phyloP scores from a whole-genome alignment of 2,113 vertebrate genomes.

The Nestor notabilis region DNA sequence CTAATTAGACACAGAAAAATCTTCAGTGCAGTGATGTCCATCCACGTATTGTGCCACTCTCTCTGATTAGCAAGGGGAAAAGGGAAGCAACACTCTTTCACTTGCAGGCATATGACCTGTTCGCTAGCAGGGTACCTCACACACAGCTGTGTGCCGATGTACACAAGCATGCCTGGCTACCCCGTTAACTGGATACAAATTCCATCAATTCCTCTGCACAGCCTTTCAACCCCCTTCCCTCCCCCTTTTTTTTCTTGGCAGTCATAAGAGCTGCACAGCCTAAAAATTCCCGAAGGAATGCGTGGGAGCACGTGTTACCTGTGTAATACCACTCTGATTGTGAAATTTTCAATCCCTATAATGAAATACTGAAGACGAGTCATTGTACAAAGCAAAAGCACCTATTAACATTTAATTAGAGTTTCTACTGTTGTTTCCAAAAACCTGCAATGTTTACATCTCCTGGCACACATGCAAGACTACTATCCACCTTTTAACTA shows the following conservation, averaged over 20 bases:
- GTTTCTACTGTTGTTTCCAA: not conserved
- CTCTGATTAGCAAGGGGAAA: not conserved
- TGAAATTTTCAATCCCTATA: conserved; percentile 63
- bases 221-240: not conserved
- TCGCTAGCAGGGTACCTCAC: not conserved
- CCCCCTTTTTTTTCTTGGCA: not conserved
- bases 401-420: not conserved
- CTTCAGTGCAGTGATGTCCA: not conserved
- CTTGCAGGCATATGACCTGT: not conserved
- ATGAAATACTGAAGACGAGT: conserved; percentile 7
- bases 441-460: not conserved
- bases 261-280: not conserved
- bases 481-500: not conserved
- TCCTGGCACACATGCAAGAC: not conserved
- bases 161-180: not conserved
- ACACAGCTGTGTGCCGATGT: not conserved
- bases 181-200: not conserved
- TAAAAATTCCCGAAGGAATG: conserved; percentile 67
- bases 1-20: conserved; percentile 4
- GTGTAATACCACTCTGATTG: conserved; percentile 46
- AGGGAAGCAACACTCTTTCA: not conserved
- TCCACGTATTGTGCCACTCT: not conserved
- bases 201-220: not conserved
- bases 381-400: not conserved
- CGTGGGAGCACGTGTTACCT: conserved; percentile 63